Evolutionary conservation across 2,888 invertebrate species (phyloP), one percentile per base, ranked within the genome.

Genomic region (Drosophila aldrichi): DNA sequence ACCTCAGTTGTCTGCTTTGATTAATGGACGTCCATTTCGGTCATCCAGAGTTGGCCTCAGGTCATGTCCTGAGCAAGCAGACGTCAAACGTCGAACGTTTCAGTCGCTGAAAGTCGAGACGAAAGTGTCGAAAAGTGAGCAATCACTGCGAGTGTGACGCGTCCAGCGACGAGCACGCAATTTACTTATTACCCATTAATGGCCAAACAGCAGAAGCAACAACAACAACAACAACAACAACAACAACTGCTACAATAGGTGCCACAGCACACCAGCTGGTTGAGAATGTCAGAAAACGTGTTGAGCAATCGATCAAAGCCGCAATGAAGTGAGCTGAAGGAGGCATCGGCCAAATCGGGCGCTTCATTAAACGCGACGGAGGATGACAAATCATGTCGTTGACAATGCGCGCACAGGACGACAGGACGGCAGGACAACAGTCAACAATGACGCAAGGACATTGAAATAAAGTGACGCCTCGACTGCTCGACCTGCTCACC

Each of bases 181-280:
- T 90, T 88, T 86, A 81, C 85, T 91, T 88, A 89, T 88, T 89
- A 91, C 81, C 90, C 90, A 89, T 89, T 91, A 89, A 89, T 89
- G 82, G 72, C 67, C 69, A 74, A 66, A 56, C 62, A 62, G 51
- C 70, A 76, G 68, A 64, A 76, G 69, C 75, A 69, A 76, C 72
- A 71, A 56, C 58, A 66, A 40, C 38, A 8, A 16, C 38, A 38
- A 38, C 9, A 36, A 64, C 62, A 69, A 67, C 41, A 63, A 66
- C 57, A 61, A 36, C n/a, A n/a, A n/a, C n/a, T n/a, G n/a, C 56
- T 63, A 32, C 59, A 38, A 22, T 16, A 25, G 18, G 46, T 29
- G 29, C 29, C 29, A 29, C 7, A 51, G 43, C 65, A 62, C 51
- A 25, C 44, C 52, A 57, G 67, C 56, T 75, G 49, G 54, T 56